These are phyloP conservation scores for Pogoniulus pusillus DNA, from an alignment of 2,797 vertebrate genomes.

Conservation along the genomic window DNA sequence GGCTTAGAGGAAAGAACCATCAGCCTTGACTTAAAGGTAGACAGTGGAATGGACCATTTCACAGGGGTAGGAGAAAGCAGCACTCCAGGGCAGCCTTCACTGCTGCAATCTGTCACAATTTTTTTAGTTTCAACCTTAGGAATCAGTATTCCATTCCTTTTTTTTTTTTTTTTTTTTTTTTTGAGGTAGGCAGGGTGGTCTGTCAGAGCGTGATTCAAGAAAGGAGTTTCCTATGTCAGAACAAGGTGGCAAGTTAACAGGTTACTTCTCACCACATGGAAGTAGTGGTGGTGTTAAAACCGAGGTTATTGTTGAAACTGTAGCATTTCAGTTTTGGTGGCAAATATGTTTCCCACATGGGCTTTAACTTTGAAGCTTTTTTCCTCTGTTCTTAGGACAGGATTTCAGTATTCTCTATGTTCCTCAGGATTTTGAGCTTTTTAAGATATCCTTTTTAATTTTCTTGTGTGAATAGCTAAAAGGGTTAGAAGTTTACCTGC, in stretches of 20 bases:
- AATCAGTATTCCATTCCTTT: not conserved
- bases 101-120: not conserved
- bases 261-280: not conserved
- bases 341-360: accelerated
- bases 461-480: not conserved
- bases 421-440: not conserved
- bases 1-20: not conserved
- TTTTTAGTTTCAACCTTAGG: not conserved
- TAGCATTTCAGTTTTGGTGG: not conserved
- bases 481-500: not conserved
- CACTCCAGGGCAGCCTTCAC: not conserved
- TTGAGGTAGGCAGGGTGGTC: accelerated
- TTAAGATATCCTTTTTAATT: not conserved
- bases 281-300: not conserved
- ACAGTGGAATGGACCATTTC: not conserved
- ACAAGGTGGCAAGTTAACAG: not conserved
- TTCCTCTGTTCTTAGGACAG: not conserved
- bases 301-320: not conserved
- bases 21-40: not conserved
- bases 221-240: not conserved
- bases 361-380: not conserved
- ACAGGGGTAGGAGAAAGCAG: not conserved
- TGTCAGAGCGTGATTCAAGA: not conserved
- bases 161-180: not conserved
- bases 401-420: not conserved